Conservation (phyloP, 2,888 invertebrate species). For the Podotricha telesiphe region DNA sequence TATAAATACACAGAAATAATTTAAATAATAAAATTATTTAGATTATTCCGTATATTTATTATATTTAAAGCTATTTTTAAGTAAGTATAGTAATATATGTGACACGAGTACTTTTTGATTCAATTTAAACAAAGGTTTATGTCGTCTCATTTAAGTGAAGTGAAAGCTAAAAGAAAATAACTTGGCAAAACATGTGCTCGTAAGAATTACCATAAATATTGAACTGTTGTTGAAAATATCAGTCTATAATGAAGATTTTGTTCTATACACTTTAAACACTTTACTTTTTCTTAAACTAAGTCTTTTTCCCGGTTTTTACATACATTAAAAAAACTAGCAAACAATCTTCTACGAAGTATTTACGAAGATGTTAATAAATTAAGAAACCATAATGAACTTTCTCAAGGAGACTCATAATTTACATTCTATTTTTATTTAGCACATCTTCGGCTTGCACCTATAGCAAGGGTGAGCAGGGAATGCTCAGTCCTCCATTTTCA, state of each 20-base stretch:
- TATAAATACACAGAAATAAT: slow-evolving; percentile 32
- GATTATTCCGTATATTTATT: no score
- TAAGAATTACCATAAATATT: slow-evolving; percentile 18
- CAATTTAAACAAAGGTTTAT: slow-evolving; percentile 8
- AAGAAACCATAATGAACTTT: no score
- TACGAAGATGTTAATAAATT: no score
- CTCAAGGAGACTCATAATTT: no score
- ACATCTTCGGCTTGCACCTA: no score
- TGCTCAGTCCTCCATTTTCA: no score
- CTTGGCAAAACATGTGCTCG: no score
- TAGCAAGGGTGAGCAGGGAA: no score
- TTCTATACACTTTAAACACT: neutral
- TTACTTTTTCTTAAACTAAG: neutral
- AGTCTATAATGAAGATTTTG: neutral
- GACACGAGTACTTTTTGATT: neutral
- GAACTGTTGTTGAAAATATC: neutral
- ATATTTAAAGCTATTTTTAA: no score
- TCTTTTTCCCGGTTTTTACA: neutral
- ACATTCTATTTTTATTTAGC: no score
- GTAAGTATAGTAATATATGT: no score
- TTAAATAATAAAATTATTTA: slow-evolving; percentile 28
- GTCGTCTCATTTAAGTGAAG: neutral
- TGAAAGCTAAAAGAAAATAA: slow-evolving; percentile 8
- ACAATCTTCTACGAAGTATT: neutral
- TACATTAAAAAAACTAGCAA: neutral